phyloP scores from a whole-genome alignment of 2,113 vertebrate species.

The Phalacrocorax brasilianus region DNA sequence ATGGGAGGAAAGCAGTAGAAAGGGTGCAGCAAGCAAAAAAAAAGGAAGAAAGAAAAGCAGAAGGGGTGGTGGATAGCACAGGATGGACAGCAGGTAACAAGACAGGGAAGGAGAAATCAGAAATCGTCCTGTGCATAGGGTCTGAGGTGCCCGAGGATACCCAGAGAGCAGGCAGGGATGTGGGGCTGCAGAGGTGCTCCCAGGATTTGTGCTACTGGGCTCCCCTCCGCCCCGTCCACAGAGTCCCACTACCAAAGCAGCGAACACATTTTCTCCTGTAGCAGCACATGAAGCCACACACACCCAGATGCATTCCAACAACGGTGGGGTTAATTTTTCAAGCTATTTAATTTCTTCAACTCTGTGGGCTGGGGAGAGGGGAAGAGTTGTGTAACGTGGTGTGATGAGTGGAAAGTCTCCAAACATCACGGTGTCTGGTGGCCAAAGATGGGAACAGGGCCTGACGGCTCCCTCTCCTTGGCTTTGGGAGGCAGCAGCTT shows the following conservation, averaged over 20 bases:
- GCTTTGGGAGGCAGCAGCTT: constrained; percentile 10
- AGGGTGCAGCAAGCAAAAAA: background rate
- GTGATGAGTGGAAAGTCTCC: background rate
- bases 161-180: background rate
- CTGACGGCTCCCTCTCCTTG: background rate
- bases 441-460: background rate
- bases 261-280: background rate
- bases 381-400: background rate
- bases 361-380: background rate
- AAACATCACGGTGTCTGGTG: background rate
- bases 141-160: background rate
- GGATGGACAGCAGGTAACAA: background rate
- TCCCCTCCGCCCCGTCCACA: fast-evolving
- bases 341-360: background rate
- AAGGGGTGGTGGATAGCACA: background rate
- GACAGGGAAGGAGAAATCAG: background rate
- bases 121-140: background rate
- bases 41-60: background rate
- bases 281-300: background rate
- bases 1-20: background rate
- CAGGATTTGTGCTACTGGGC: background rate
- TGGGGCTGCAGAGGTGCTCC: background rate
- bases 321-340: background rate
- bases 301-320: background rate
- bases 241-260: background rate